Evolutionary conservation across 2,888 invertebrate species (phyloP).

Genomic region (Synanthedon andrenaeformis): DNA sequence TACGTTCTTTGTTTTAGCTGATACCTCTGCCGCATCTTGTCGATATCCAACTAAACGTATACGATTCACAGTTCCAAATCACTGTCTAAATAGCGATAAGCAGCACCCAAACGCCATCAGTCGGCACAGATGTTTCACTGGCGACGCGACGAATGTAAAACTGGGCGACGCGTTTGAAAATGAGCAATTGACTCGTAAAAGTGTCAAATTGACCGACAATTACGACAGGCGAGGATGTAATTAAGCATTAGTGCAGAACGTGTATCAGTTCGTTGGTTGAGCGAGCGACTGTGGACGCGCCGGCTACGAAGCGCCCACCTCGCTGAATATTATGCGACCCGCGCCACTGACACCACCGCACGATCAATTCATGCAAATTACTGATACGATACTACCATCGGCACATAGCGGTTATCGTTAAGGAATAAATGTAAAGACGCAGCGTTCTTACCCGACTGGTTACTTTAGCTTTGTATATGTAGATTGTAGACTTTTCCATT

Average conservation of each 20-base stretch:
- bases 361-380: slow-evolving; percentile 69
- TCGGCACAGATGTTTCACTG: slow-evolving; percentile 14
- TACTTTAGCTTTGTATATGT: no score
- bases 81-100: slow-evolving; percentile 42
- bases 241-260: slow-evolving; percentile 55
- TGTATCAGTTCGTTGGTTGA: slow-evolving; percentile 62
- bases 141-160: slow-evolving; percentile 17
- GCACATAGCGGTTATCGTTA: no score
- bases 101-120: slow-evolving; percentile 32
- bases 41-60: slow-evolving; percentile 1
- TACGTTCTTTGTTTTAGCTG: slow-evolving; percentile 64
- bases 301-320: slow-evolving; percentile 8
- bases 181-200: slow-evolving; percentile 26
- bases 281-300: slow-evolving; percentile 55
- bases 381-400: slow-evolving; percentile 45
- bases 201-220: slow-evolving; percentile 47
- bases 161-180: slow-evolving; percentile 31
- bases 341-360: slow-evolving; percentile 39
- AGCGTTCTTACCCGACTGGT: no score
- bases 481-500: no score
- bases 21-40: slow-evolving; percentile 61
- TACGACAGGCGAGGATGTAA: slow-evolving; percentile 54
- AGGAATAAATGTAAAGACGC: no score
- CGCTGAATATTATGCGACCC: slow-evolving; percentile 10
- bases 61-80: slow-evolving; percentile 15